phyloP scores from a whole-genome alignment of 2,113 vertebrate genomes.

The Heptranchias perlo region DNA sequence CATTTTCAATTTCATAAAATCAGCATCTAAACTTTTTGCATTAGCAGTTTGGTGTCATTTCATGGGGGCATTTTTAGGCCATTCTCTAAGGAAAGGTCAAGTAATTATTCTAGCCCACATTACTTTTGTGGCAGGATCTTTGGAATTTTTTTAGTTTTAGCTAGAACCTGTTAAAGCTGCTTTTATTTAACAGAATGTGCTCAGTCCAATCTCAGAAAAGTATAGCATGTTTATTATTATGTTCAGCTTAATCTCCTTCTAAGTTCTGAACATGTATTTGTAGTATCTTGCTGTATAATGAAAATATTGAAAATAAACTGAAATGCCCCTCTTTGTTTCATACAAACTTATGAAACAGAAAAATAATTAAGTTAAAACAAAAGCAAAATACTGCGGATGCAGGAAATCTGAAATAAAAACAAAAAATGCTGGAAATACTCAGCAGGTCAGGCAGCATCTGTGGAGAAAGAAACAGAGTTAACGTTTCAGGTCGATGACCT shows the following conservation, averaged over 20 bases:
- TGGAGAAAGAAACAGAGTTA: too few relatives aligned
- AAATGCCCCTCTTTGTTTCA: neutral
- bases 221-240: neutral
- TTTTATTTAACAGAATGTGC: neutral
- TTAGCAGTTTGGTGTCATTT: neutral
- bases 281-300: neutral
- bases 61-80: neutral
- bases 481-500: too few relatives aligned
- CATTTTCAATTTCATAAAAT: neutral
- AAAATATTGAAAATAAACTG: neutral
- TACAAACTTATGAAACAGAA: neutral
- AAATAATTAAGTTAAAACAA: too few relatives aligned
- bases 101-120: too few relatives aligned
- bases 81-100: too few relatives aligned
- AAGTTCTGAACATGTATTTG: neutral
- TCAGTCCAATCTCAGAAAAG: neutral
- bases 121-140: neutral
- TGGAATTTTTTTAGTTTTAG: neutral
- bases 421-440: too few relatives aligned
- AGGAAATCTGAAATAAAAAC: too few relatives aligned
- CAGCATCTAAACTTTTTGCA: neutral
- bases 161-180: neutral
- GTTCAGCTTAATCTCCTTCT: neutral
- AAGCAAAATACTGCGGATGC: too few relatives aligned
- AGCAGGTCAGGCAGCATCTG: too few relatives aligned